Base-by-base conservation (phyloP, 2,113 vertebrate genomes). In the Chloropsis cyanopogon region DNA sequence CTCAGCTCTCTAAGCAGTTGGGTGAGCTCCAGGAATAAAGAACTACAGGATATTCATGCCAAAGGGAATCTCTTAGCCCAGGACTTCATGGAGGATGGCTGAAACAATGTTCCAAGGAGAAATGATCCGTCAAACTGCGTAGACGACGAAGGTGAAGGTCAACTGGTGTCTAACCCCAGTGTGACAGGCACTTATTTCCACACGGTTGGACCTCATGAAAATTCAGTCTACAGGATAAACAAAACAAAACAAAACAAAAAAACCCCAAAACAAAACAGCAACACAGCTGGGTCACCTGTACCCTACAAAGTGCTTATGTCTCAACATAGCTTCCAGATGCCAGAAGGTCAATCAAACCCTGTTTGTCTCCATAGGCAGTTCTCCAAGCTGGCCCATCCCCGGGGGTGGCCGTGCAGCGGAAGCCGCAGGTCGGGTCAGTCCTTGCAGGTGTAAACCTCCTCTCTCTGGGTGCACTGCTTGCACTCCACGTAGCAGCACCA, bases 401-500 rank as follows among this genome's bases (percentile, higher is more conserved):
- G 4, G 54, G 79, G 75, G 78, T 6, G 31, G 68, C 79, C 63
- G 35, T 17, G 54, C 10, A 19, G 72, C 83, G 70, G 52, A 28
- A 21, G 69, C 33, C 19, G 54, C 23, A 1, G 54, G 66, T 11
- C 0, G 2, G 1, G 15, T 98, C 98, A 99, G 93, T 98, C 99
- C 92, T 99, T 99, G 97, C 99, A 99, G 92, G 99, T 99, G 79
- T 99, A 99, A 70, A 99, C 99, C 95, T 99, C 99, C 94, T 99
- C 99, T 21, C 98, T 98, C 97, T 99, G 99, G 7, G 99, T 99
- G 96, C 99, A 99, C 82, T 99, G 99, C 96, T 99, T 99, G 97
- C 99, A 99, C 96, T 99, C 99, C 79, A 99, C 99, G 0, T 99
- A 99, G 98, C 99, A 99, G 98, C 99, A 99, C 99, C 99, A 99